Percentiles rank a stretch among this genome's conserved stretches.
These are phyloP conservation scores for Camponotus floridanus DNA, from an alignment of 1,140 invertebrate species.

Conservation along the genomic window DNA sequence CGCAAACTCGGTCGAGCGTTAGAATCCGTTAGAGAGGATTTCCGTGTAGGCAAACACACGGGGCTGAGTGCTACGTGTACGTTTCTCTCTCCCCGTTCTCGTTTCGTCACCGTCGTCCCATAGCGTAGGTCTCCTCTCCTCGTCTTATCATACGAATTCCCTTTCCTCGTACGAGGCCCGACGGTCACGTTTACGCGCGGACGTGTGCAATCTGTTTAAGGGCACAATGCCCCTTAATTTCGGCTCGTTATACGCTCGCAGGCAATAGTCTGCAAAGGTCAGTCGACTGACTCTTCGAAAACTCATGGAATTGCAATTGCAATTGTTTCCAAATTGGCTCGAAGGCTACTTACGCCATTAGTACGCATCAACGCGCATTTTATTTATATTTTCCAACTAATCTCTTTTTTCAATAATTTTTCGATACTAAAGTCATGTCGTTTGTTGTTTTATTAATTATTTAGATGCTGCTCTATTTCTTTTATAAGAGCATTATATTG, in stretches of 20 bases:
- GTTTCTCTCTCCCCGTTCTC: slow-evolving; percentile 69
- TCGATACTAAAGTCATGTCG: not conserved
- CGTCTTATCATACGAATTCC: slow-evolving; percentile 75
- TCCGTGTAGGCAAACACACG: slow-evolving; percentile 85
- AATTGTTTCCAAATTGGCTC: slow-evolving; percentile 52
- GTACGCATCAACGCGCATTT: not conserved
- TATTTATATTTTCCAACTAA: not conserved
- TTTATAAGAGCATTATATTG: not conserved
- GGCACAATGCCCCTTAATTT: slow-evolving; percentile 80
- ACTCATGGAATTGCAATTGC: slow-evolving; percentile 38
- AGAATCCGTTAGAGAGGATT: slow-evolving; percentile 86
- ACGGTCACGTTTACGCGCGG: slow-evolving; percentile 74
- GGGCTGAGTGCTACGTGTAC: slow-evolving; percentile 79
- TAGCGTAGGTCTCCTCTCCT: slow-evolving; percentile 51
- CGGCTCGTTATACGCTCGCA: slow-evolving; percentile 70
- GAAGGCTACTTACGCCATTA: not conserved
- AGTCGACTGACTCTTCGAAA: slow-evolving; percentile 56
- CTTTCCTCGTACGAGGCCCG: slow-evolving; percentile 65
- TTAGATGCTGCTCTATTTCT: too few relatives aligned
- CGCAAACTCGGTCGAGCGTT: slow-evolving; percentile 82
- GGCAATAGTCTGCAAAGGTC: slow-evolving; percentile 54
- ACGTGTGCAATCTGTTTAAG: slow-evolving; percentile 78
- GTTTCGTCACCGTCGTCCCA: slow-evolving; percentile 39
- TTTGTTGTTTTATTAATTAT: not conserved
- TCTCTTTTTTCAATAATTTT: not conserved